Evolutionary conservation across 2,888 invertebrate species (phyloP).

Genomic region (Salpingus planirostris): DNA sequence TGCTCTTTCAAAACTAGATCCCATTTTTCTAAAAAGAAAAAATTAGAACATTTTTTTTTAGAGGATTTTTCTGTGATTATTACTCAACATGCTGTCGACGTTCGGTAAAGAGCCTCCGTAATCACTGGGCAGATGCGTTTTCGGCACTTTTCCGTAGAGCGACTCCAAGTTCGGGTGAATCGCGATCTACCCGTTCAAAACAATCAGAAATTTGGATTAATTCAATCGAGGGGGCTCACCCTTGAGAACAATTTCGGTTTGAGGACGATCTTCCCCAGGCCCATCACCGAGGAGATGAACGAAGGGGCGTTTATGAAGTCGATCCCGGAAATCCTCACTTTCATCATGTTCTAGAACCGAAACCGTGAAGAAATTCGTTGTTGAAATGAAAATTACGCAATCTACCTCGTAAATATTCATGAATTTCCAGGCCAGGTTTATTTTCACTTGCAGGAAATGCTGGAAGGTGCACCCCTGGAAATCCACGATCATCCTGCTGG

Average conservation of each 20-base stretch:
- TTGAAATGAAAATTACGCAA: too few species aligned
- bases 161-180: slow-evolving; percentile 9
- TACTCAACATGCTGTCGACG: too few species aligned
- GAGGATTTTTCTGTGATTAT: too few species aligned
- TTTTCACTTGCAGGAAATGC: too few species aligned
- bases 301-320: not conserved
- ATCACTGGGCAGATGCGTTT: not conserved
- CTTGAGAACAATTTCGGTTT: not conserved
- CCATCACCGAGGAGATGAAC: not conserved
- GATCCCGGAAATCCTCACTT: not conserved
- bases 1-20: not conserved
- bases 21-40: not conserved
- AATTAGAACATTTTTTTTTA: too few species aligned
- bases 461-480: too few species aligned
- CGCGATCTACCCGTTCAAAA: slow-evolving; percentile 3
- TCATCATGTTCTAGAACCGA: not conserved
- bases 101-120: not conserved
- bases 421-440: too few species aligned
- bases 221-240: not conserved
- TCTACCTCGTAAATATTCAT: too few species aligned
- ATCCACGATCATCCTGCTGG: too few species aligned
- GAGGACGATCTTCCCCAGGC: not conserved
- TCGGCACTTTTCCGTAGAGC: not conserved
- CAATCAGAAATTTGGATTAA: not conserved
- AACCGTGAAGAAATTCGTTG: too few species aligned